Percentiles rank a stretch among this genome's conserved stretches.
Conservation (phyloP, 2,888 invertebrate genomes). For the Tortrix viridana region DNA sequence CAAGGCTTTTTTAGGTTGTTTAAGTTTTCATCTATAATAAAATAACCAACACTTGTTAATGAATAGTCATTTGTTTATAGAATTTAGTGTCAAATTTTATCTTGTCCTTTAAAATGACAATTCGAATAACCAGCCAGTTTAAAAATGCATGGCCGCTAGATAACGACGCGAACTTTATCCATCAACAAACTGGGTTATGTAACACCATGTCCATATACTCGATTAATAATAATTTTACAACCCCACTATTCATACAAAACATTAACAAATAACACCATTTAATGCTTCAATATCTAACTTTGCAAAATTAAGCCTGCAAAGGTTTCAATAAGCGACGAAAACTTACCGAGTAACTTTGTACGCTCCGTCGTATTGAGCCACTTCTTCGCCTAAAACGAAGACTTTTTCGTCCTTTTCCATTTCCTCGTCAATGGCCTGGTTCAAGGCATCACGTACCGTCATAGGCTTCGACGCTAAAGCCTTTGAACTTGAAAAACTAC, state of each 20-base stretch:
- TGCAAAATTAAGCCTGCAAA: neutral
- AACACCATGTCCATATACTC: constrained; percentile 48
- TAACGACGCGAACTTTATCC: constrained; percentile 45
- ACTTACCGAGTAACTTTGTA: constrained; percentile 92
- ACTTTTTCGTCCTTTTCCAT: constrained; percentile 96
- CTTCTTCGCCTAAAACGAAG: constrained; percentile 97
- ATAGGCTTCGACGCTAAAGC: constrained; percentile 85
- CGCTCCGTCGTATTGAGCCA: constrained; percentile 99
- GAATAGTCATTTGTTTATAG: no score
- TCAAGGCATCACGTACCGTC: constrained; percentile 98
- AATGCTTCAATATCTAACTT: neutral
- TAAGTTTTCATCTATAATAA: no score
- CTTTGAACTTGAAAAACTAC: constrained; percentile 73
- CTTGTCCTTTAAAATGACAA: constrained; percentile 23
- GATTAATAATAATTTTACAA: constrained; percentile 5
- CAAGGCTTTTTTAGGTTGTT: no score
- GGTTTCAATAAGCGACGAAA: constrained; percentile 24
- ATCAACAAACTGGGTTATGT: constrained; percentile 69
- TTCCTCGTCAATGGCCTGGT: constrained; percentile 98
- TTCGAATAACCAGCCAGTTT: constrained; percentile 20
- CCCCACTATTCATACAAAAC: neutral
- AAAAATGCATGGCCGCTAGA: constrained; percentile 31
- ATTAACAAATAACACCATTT: neutral
- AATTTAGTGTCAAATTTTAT: neutral
- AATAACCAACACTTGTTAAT: no score